These are phyloP conservation scores for Heptranchias perlo DNA, from an alignment of 2,113 vertebrate species.

Conservation along the genomic window DNA sequence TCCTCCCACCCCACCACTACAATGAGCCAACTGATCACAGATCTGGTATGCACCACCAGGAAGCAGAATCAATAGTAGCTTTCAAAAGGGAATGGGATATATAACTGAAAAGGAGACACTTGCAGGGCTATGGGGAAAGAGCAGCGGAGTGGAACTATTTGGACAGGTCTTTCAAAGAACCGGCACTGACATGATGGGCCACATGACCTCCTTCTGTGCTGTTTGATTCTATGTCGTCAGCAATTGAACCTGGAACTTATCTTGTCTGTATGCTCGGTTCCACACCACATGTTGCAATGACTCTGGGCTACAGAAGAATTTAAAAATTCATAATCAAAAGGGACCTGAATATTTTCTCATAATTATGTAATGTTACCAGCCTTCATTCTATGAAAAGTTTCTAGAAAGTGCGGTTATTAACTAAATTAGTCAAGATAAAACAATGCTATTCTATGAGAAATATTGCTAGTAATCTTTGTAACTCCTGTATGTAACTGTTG, in stretches of 20 bases:
- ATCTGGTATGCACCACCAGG: not conserved
- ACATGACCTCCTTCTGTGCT: not conserved
- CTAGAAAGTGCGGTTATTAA: not conserved
- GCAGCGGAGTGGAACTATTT: not conserved
- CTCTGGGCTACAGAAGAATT: not conserved
- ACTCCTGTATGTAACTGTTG: not conserved
- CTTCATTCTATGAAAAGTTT: not conserved
- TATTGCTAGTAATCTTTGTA: not conserved
- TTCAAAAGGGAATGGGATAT: not conserved
- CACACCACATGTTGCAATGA: not conserved
- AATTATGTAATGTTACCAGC: not conserved
- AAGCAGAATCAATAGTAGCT: not conserved
- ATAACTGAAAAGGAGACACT: not conserved
- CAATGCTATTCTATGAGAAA: not conserved
- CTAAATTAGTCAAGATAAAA: not conserved
- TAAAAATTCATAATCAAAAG: not conserved
- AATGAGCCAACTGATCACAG: not conserved
- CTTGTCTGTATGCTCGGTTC: not conserved
- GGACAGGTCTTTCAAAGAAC: not conserved
- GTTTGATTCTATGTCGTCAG: not conserved
- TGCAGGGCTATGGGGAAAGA: not conserved
- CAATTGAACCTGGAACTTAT: not conserved
- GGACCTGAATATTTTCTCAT: not conserved
- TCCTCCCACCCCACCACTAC: not conserved
- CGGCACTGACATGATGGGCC: not conserved